Evolutionary conservation across 1,140 invertebrate genomes (phyloP).

Genomic region (Metopolophium dirhodum): DNA sequence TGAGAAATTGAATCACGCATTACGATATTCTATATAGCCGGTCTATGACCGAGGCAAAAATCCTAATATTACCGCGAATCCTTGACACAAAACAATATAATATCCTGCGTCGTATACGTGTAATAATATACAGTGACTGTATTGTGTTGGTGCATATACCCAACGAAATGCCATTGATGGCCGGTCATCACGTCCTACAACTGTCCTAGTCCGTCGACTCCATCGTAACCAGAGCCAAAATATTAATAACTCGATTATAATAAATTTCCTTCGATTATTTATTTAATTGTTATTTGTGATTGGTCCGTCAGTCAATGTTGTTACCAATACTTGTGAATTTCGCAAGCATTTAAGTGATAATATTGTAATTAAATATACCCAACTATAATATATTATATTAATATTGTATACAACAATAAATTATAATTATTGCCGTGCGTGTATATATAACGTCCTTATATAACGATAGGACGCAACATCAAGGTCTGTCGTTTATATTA

Average conservation of each 20-base stretch:
- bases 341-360: background rate
- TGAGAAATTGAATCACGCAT: slow-evolving; percentile 6
- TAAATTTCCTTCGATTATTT: background rate
- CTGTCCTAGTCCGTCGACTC: background rate
- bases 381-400: background rate
- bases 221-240: background rate
- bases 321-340: background rate
- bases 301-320: background rate
- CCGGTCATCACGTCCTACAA: background rate
- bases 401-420: background rate
- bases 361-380: background rate
- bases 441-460: background rate
- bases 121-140: background rate
- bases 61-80: slow-evolving; percentile 14
- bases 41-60: background rate
- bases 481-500: background rate
- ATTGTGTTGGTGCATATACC: background rate
- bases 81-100: slow-evolving; percentile 10
- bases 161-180: background rate
- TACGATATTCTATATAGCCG: background rate
- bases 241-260: background rate
- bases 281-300: background rate
- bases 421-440: background rate
- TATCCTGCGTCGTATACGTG: background rate
- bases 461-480: background rate